Percentiles rank a stretch among this genome's conserved stretches.
These are phyloP conservation scores for Acrossocheilus fasciatus DNA, from an alignment of 2,797 vertebrate species.

Conservation along the genomic window DNA sequence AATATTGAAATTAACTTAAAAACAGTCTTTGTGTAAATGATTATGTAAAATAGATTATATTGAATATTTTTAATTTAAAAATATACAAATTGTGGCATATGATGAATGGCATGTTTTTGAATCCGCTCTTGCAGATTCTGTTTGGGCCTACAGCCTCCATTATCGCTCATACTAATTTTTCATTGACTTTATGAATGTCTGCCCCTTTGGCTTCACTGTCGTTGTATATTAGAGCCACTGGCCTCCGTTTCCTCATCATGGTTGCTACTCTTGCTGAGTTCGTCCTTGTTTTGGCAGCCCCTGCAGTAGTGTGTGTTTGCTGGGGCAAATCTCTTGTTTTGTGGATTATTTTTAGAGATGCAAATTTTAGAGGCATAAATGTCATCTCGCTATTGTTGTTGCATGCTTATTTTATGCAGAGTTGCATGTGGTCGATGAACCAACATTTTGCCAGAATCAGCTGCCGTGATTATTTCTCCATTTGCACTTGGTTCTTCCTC, in stretches of 20 bases:
- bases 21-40: too few species aligned
- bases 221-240: neutral
- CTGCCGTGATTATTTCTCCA: conserved; percentile 15
- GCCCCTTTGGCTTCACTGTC: conserved; percentile 14
- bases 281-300: neutral
- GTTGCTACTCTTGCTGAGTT: neutral
- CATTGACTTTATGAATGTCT: neutral
- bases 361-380: neutral
- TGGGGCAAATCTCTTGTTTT: neutral
- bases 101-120: neutral
- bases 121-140: neutral
- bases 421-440: neutral
- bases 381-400: neutral
- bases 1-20: neutral
- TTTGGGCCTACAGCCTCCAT: neutral
- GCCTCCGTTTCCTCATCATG: neutral
- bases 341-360: neutral
- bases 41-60: too few species aligned
- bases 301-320: neutral
- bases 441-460: neutral
- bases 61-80: too few species aligned
- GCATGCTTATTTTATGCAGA: neutral
- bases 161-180: neutral
- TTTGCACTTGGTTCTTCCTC: neutral
- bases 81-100: neutral